Evolutionary conservation across 2,888 invertebrate genomes (phyloP), one percentile per base, ranked within the genome.

Genomic region (Conops quadrifasciatus): DNA sequence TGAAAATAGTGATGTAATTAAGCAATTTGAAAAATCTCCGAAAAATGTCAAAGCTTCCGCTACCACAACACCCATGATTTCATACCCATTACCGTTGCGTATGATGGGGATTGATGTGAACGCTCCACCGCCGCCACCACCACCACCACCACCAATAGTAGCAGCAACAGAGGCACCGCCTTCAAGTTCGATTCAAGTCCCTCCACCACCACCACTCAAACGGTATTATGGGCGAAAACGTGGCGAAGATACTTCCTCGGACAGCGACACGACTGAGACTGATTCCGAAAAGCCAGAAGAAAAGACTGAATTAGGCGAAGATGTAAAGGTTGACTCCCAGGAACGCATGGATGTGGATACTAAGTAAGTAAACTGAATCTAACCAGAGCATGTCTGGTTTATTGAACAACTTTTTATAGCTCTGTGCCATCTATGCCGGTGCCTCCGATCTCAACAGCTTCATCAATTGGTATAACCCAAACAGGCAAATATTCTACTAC

Each of bases 141-240:
- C 28, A 43, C 2, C 47, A 1, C 30, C 68, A 21, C 16, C 63
- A 0, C 21, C 59, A 13, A 58, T 70, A 43, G 65, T 63, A 7
- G 66, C 78, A 56, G 58, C 73, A 56, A 43, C 71, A 15, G 30
- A 49, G 5, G n/a, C 19, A 11, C 3, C 47, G 28, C 47, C 13
- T 7, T 11, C 30, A 4, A 24, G 60, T 26, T 26, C 51, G 15
- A 24, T 62, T 47, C 62, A 68, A 24, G 68, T 62, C 24, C 30
- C 84, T 2, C 84, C 85, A 19, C 83, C 85, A 63, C 84, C 85
- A 5, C 85, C 88, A 1, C 78, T 88, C 1, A 88, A 88, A 69
- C 86, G 89, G 71, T 90, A 90, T 78, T 90, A 90, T 77, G 90
- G 90, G 28, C 83, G 89, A 53, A 88, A 87, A 75, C 87, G 87